A percentile compares a stretch with the other conserved stretches of the same genome.
Evolutionary conservation across 1,140 invertebrate genomes (phyloP).

Genomic region (Pogonognathellus flavescens): DNA sequence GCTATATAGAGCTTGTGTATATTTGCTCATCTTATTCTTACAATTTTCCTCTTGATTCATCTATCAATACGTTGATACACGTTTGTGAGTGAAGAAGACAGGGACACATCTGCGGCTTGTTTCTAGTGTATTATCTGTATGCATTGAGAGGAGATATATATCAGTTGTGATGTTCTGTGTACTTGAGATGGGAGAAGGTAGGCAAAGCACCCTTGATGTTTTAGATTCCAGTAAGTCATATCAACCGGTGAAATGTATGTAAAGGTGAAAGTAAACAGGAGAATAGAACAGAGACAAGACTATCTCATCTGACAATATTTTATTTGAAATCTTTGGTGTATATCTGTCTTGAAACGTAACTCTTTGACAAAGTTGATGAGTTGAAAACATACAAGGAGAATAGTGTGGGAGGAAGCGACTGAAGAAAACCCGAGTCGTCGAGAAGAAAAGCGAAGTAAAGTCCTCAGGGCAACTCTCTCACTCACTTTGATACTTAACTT

Average conservation of each 20-base stretch:
- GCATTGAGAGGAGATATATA: not conserved
- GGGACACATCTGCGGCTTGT: slow-evolving; percentile 23
- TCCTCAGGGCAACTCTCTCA: slow-evolving; percentile 44
- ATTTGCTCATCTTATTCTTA: not conserved
- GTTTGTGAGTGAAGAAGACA: not conserved
- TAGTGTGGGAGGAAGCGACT: not conserved
- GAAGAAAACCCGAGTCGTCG: slow-evolving; percentile 5
- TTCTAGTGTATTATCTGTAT: not conserved
- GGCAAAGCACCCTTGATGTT: no score
- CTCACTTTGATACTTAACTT: slow-evolving; percentile 50
- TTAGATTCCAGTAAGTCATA: slow-evolving; percentile 18
- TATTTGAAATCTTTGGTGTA: slow-evolving; percentile 31
- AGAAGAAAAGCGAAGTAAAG: slow-evolving; percentile 37
- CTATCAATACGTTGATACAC: slow-evolving; percentile 32
- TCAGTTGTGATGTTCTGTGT: not conserved
- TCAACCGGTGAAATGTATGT: not conserved
- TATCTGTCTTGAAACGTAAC: slow-evolving; percentile 21
- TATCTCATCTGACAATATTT: slow-evolving; percentile 22
- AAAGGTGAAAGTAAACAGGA: not conserved
- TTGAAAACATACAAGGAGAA: slow-evolving; percentile 3
- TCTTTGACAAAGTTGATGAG: slow-evolving; percentile 36
- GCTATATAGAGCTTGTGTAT: slow-evolving; percentile 4
- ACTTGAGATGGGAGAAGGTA: no score
- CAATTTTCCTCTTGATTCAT: slow-evolving; percentile 23
- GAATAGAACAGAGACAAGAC: not conserved